Conservation (phyloP, 2,888 invertebrate species). For the Diarsia dahlii region DNA sequence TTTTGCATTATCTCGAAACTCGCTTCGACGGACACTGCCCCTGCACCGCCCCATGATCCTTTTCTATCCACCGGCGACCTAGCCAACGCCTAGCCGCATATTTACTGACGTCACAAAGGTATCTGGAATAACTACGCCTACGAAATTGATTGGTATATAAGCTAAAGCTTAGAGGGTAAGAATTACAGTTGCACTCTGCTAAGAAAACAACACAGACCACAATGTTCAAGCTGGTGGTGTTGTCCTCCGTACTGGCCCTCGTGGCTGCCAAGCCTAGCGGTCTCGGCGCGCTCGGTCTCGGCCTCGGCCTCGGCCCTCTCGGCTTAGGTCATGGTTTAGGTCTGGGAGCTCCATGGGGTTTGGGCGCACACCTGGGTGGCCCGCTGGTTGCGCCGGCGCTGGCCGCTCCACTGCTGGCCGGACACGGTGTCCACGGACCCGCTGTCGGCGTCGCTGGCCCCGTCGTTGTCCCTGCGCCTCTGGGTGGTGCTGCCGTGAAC, state of each 20-base stretch:
- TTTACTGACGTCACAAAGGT: constrained; percentile 84
- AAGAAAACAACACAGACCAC: constrained; percentile 88
- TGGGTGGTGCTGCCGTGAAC: constrained; percentile 80
- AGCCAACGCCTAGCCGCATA: constrained; percentile 83
- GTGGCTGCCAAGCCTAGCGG: constrained; percentile 88
- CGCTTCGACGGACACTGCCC: constrained; percentile 36
- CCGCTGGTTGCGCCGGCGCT: constrained; percentile 68
- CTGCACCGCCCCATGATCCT: constrained; percentile 71
- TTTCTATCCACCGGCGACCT: constrained; percentile 76
- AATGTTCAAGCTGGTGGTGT: constrained; percentile 91
- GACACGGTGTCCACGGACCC: constrained; percentile 66
- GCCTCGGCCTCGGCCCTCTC: constrained; percentile 63
- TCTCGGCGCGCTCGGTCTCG: constrained; percentile 60
- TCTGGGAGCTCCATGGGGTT: constrained; percentile 72
- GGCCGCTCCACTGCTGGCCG: constrained; percentile 71
- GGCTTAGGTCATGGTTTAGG: constrained; percentile 63
- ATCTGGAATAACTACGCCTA: constrained; percentile 86
- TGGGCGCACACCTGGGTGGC: constrained; percentile 73
- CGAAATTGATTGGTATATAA: constrained; percentile 84
- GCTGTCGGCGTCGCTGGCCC: constrained; percentile 74
- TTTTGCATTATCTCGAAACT: constrained; percentile 51
- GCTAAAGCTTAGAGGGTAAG: constrained; percentile 74
- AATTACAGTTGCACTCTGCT: constrained; percentile 82
- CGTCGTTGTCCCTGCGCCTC: constrained; percentile 73
- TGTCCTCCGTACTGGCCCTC: constrained; percentile 91